These are phyloP conservation scores for Leptinotarsa undecemlineata DNA, from an alignment of 1,140 invertebrate genomes.

Conservation along the genomic window DNA sequence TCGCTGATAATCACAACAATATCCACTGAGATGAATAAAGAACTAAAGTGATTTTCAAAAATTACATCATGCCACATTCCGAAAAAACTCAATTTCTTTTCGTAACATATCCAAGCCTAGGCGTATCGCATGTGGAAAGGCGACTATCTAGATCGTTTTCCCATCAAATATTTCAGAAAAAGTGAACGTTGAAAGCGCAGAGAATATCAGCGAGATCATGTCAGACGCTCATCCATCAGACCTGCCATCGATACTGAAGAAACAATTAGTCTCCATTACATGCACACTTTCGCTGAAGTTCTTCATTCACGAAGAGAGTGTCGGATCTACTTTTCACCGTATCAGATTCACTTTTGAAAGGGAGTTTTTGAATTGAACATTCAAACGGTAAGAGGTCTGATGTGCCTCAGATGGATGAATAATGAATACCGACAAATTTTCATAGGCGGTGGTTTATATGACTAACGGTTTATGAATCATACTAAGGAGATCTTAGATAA, in stretches of 20 bases:
- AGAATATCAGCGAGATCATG: constrained; percentile 21
- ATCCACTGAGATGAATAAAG: too few species aligned
- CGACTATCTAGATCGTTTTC: background rate
- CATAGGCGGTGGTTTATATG: too few species aligned
- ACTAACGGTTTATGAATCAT: too few species aligned
- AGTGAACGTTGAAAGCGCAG: constrained; percentile 2
- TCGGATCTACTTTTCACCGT: background rate
- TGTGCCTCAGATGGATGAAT: too few species aligned
- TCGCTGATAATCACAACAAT: too few species aligned
- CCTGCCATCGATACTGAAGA: constrained; percentile 28
- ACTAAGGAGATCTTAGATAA: too few species aligned
- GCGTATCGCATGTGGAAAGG: background rate
- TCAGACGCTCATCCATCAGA: constrained; percentile 25
- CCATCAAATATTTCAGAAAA: background rate
- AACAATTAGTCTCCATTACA: constrained; percentile 32
- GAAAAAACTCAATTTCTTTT: too few species aligned
- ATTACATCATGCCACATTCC: too few species aligned
- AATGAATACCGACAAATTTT: too few species aligned
- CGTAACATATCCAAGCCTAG: background rate
- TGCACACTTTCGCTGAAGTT: constrained; percentile 16
- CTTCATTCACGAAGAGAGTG: background rate
- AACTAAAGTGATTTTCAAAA: too few species aligned
- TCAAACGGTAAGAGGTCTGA: too few species aligned
- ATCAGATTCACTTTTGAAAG: background rate
- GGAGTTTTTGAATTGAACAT: too few species aligned